Evolutionary conservation across 2,113 vertebrate species (phyloP), one percentile per base, ranked within the genome.

Genomic region (Arenaria interpres): DNA sequence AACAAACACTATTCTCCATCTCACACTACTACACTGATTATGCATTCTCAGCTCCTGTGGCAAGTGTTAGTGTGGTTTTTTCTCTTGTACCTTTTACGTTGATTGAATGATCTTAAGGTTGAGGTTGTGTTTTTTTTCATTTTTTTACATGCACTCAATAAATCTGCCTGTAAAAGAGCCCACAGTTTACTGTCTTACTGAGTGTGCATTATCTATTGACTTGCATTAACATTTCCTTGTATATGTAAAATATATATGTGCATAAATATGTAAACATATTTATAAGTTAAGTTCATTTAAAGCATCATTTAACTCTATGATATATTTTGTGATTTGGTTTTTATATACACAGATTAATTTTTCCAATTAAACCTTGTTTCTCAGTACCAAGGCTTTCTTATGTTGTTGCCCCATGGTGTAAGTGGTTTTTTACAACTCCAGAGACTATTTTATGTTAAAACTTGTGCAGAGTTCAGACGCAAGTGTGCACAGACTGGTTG

Each of bases 211-310:
- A 59, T 87, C 39, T 72, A 13, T 28, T 83, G 37, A 56, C 53
- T 92, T 66, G 10, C 7, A 56, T 72, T 74, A 87, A 54, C 16
- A n/a, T 67, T 78, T 85, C 43, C 46, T 59, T 85, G 81, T 46
- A 60, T 39, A 60, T 76, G n/a, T 54, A 85, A 35, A 35, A 75
- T 82, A 63, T 54, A 85, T 85, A 33, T 28, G 54, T 90, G 35
- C 67, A 72, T 22, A 77, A 62, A 64, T 57, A 73, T 96, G 86
- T 95, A 96, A 35, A 92, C 94, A 95, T 92, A 95, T 97, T 97
- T 97, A 96, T 90, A 91, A 64, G 4, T 16, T 74, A 67, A 32
- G 10, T 62, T 69, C 39, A 72, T 85, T 63, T 93, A 85, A 90
- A 66, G 7, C 12, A 90, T 76, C 6, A 27, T 78, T 90, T 80